Evolutionary conservation across 2,113 vertebrate species (phyloP).

Genomic region (Bubalus kerabau): DNA sequence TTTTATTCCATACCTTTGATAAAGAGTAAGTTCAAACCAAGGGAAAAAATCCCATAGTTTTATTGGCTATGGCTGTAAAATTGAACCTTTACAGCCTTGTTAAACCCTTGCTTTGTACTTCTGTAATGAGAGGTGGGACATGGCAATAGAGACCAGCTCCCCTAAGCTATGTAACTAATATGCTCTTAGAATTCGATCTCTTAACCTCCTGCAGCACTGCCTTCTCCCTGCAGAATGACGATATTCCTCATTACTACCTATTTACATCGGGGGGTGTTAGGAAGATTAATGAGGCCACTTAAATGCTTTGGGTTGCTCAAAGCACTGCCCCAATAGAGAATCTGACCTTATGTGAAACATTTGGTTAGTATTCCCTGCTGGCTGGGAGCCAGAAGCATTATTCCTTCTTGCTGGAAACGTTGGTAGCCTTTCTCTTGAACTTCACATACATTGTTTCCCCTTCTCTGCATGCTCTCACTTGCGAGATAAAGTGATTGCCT

Average conservation of each 20-base stretch:
- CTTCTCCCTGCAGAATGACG: neutral
- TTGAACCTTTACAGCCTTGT: neutral
- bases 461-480: neutral
- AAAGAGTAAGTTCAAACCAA: neutral
- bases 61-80: neutral
- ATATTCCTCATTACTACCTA: neutral
- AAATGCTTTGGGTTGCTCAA: neutral
- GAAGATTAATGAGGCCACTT: slow-evolving; percentile 43
- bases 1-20: neutral
- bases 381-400: neutral
- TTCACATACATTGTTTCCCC: neutral
- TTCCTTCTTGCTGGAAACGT: neutral
- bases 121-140: neutral
- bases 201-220: neutral
- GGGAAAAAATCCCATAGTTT: neutral
- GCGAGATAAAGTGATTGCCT: slow-evolving; percentile 35
- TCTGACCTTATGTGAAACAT: neutral
- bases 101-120: neutral
- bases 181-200: neutral
- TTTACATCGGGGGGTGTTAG: neutral
- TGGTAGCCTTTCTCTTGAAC: slow-evolving; percentile 20
- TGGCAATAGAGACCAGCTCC: neutral
- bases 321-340: neutral
- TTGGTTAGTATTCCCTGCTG: slow-evolving; percentile 23
- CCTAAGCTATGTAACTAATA: neutral